phyloP scores from a whole-genome alignment of 2,888 invertebrate genomes.

The Agrochola circellaris region DNA sequence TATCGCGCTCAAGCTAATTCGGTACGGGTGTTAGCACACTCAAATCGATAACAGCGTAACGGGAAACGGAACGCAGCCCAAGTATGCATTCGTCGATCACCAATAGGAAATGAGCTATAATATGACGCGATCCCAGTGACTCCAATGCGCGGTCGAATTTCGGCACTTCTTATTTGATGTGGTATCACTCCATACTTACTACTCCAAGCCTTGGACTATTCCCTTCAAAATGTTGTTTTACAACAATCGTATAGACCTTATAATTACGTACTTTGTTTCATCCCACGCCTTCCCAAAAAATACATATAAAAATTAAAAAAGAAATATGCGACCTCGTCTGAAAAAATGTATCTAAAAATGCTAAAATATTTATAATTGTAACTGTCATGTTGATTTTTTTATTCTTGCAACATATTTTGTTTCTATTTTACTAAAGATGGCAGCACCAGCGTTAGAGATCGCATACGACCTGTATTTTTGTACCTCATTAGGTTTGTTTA shows the following conservation, averaged over 20 bases:
- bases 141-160: background rate
- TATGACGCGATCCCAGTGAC: constrained; percentile 11
- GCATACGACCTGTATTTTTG: constrained; percentile 40
- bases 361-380: constrained; percentile 29
- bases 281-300: constrained; percentile 35
- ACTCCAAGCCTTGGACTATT: background rate
- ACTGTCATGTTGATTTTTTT: constrained; percentile 7
- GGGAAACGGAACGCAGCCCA: too few species aligned
- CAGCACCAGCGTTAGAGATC: constrained; percentile 52
- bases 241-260: constrained; percentile 48
- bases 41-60: too few species aligned
- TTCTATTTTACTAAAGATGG: constrained; percentile 41
- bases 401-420: constrained; percentile 30
- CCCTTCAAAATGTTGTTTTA: constrained; percentile 32
- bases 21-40: too few species aligned
- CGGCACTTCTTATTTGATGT: background rate
- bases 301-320: constrained; percentile 34
- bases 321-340: constrained; percentile 34
- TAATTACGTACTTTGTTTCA: constrained; percentile 54
- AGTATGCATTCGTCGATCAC: background rate
- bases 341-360: constrained; percentile 44
- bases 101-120: constrained; percentile 11
- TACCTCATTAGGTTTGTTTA: constrained; percentile 14
- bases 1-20: too few species aligned
- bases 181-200: constrained; percentile 9